Evolutionary conservation across 2,113 vertebrate species (phyloP), one percentile per base, ranked within the genome.

Genomic region (Agelaius phoeniceus): DNA sequence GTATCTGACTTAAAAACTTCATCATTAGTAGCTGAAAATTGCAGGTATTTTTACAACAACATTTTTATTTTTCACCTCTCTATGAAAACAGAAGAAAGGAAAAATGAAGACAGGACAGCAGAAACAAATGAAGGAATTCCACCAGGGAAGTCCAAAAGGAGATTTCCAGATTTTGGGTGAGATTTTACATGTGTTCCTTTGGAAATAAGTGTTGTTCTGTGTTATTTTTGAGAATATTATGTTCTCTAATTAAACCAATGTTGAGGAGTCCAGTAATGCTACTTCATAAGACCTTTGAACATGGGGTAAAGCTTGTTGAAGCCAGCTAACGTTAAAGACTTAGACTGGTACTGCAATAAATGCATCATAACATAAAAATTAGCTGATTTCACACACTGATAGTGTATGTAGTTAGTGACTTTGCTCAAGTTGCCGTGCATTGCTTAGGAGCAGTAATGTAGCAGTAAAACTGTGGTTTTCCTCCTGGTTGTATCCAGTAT

Each of bases 111-210:
- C 28, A 97, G 57, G 79, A 33, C 78, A 55, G 55, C n/a, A 49
- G 97, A 99, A 80, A 89, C 97, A 59, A 98, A 79, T 96, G 99
- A 99, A 89, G 93, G 93, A 89, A 92, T 97, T 14, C 96, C 97
- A 31, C 86, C 97, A 61, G 98, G 98, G 73, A 99, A 99, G 96
- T 92, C 98, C 62, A 99, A 98, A 97, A 98, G 99, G 95, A 97
- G 98, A 95, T 99, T 99, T 97, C 98, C 99, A 94, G 99, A 99
- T 97, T 99, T 99, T 98, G 99, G 99, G 99, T 99, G 97, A 91
- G 95, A 69, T 44, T 82, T 93, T 43, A 61, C n/a, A 41, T 41
- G 28, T 82, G 31, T 66, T 68, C 2, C 24, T 90, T 61, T 48
- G 39, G 27, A 63, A 71, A 41, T 57, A 79, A 84, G 18, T 17